phyloP scores from a whole-genome alignment of 2,113 vertebrate species.

The Isichthys henryi region DNA sequence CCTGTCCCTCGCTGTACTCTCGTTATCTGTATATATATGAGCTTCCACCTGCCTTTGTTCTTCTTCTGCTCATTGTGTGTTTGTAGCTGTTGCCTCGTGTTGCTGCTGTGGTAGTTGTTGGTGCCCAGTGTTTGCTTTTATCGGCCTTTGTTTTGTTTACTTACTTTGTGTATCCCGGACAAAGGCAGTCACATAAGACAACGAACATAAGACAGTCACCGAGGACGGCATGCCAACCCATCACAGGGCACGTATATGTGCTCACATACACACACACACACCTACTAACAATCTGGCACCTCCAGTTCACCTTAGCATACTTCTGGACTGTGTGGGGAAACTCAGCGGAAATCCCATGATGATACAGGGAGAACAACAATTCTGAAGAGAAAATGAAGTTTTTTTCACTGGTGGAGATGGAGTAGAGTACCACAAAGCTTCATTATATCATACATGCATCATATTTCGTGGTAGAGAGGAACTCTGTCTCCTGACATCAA shows the following conservation, averaged over 20 bases:
- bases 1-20: not conserved
- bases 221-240: not conserved
- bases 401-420: not conserved
- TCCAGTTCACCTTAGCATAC: not conserved
- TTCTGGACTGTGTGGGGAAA: not conserved
- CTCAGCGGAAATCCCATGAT: not conserved
- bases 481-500: not conserved
- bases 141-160: not conserved
- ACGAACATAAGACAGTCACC: not conserved
- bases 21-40: not conserved
- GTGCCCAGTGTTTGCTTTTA: not conserved
- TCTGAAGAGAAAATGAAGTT: not conserved
- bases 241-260: not conserved
- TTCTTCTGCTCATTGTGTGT: not conserved
- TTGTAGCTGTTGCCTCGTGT: not conserved
- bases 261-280: not conserved
- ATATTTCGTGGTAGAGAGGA: not conserved
- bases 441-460: not conserved
- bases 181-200: too few species aligned
- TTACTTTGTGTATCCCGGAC: not conserved
- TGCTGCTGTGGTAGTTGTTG: too few species aligned
- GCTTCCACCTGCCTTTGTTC: not conserved
- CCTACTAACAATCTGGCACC: not conserved
- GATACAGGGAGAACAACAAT: not conserved
- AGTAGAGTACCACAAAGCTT: not conserved